Evolutionary conservation across 2,888 invertebrate genomes (phyloP).

Genomic region (Isotomurus palustris): DNA sequence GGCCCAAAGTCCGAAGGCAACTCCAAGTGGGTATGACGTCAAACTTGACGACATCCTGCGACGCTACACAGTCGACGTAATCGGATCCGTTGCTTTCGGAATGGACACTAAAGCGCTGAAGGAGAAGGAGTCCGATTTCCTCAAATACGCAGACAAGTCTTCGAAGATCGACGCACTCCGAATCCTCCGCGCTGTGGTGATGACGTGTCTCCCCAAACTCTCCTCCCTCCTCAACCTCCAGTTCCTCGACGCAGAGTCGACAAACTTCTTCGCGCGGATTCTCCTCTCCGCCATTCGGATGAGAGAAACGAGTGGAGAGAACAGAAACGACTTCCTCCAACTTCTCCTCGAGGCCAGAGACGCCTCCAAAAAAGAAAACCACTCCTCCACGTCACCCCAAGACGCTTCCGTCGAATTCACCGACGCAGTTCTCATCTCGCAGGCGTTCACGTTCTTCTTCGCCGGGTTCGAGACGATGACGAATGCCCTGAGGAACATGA

Average conservation of each 20-base stretch:
- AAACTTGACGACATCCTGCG: not conserved
- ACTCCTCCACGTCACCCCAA: too few relatives aligned
- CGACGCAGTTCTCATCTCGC: not conserved
- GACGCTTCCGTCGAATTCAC: not conserved
- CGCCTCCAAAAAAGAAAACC: too few relatives aligned
- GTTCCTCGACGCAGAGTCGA: not conserved
- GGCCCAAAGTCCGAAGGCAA: not conserved
- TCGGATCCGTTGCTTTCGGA: not conserved
- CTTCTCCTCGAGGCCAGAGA: not conserved
- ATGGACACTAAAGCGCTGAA: not conserved
- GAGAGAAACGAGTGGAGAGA: not conserved
- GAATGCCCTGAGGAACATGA: not conserved
- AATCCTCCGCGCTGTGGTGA: not conserved
- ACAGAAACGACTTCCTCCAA: not conserved
- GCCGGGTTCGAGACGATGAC: not conserved
- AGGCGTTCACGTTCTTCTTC: not conserved
- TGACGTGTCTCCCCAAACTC: not conserved
- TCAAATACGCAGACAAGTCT: not conserved
- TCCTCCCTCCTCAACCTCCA: not conserved
- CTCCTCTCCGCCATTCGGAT: not conserved
- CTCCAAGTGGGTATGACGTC: not conserved
- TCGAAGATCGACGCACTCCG: not conserved
- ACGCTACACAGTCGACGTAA: not conserved
- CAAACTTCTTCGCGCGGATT: not conserved
- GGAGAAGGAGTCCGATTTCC: not conserved